Conservation (phyloP, 2,113 vertebrate species). For the Pelobates fuscus region DNA sequence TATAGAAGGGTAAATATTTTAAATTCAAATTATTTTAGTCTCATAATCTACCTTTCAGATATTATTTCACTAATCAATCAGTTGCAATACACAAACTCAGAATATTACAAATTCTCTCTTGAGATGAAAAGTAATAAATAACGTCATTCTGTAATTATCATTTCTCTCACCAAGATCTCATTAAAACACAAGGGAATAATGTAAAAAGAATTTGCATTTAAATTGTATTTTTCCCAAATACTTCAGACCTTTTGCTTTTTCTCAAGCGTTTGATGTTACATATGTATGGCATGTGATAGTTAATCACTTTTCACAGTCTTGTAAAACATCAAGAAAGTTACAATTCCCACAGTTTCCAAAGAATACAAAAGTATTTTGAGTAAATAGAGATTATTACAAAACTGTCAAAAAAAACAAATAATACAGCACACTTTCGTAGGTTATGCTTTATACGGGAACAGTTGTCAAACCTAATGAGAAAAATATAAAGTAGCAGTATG, state of each 20-base stretch:
- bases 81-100: slow-evolving; percentile 19
- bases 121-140: slow-evolving; percentile 42
- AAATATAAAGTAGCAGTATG: too few species aligned
- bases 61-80: slow-evolving; percentile 12
- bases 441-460: too few species aligned
- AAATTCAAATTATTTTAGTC: background rate
- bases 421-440: too few species aligned
- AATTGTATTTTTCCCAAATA: slow-evolving; percentile 30
- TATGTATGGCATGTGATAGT: slow-evolving; percentile 26
- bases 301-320: background rate
- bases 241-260: slow-evolving; percentile 6
- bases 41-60: background rate
- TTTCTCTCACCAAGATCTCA: slow-evolving; percentile 39
- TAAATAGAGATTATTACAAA: background rate
- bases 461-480: too few species aligned
- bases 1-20: background rate
- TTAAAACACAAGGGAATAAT: slow-evolving; percentile 35
- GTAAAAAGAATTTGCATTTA: slow-evolving; percentile 44
- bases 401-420: too few species aligned
- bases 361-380: background rate
- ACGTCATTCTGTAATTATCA: slow-evolving; percentile 34
- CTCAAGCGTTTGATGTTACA: background rate
- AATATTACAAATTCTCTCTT: slow-evolving; percentile 28
- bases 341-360: background rate
- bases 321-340: background rate